Conservation (phyloP, 2,113 vertebrate species). For the Machaerirhynchus nigripectus region DNA sequence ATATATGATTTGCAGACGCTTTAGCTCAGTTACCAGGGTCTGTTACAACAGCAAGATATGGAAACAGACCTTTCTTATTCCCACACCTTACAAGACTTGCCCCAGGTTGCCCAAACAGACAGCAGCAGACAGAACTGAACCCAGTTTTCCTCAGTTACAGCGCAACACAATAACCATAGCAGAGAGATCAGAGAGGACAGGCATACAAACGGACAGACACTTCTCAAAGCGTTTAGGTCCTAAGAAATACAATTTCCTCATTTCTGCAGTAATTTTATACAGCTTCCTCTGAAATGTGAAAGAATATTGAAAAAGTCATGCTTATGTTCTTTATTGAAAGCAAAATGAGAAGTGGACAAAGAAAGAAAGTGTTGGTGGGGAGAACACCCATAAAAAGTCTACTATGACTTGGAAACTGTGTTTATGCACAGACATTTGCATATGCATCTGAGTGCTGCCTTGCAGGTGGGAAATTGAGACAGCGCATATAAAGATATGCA, state of each 20-base stretch:
- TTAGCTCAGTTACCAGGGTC: background rate
- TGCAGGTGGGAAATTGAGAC: background rate
- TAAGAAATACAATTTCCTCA: background rate
- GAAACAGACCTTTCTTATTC: background rate
- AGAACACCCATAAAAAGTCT: background rate
- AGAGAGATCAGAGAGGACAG: background rate
- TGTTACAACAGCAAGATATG: background rate
- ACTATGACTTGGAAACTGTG: background rate
- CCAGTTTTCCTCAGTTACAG: background rate
- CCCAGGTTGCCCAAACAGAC: fast-evolving
- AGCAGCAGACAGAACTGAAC: background rate
- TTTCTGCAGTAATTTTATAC: background rate
- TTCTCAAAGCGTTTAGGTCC: background rate
- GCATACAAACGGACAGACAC: background rate
- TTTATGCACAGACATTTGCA: background rate
- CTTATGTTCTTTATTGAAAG: background rate
- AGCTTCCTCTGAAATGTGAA: background rate
- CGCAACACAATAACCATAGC: fast-evolving
- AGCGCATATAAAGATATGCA: background rate
- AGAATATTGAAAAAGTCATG: background rate
- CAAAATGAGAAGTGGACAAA: background rate
- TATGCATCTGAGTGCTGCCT: background rate
- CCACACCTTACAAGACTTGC: background rate
- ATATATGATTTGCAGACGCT: background rate
- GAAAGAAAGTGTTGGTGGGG: background rate